Evolutionary conservation across 2,797 vertebrate genomes (phyloP).

Genomic region (Craterocephalus amniculus): DNA sequence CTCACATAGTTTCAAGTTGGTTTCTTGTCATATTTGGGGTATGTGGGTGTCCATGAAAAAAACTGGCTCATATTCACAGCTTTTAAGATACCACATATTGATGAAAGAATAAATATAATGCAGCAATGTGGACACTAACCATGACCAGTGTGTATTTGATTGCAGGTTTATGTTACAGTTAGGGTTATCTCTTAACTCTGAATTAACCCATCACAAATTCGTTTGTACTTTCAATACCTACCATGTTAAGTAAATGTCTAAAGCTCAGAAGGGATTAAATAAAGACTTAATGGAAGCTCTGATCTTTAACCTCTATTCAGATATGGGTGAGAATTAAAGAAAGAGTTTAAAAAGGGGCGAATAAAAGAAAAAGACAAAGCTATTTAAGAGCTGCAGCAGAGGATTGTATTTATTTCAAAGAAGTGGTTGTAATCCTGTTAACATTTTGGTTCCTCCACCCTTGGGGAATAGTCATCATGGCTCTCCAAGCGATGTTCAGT

Average conservation of each 20-base stretch:
- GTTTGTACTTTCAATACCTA: conserved; percentile 36
- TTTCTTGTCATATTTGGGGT: too few species aligned
- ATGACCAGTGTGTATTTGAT: conserved; percentile 54
- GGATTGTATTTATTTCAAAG: conserved; percentile 73
- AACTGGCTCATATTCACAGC: too few species aligned
- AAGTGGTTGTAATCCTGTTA: conserved; percentile 71
- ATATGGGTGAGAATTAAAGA: conserved; percentile 32
- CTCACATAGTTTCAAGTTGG: too few species aligned
- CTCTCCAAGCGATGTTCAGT: conserved; percentile 72
- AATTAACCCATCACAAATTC: conserved; percentile 28
- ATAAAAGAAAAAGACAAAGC: conserved; percentile 29
- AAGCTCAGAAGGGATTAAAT: conserved; percentile 33
- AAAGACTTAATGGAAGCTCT: conserved; percentile 26
- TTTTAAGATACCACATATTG: too few species aligned
- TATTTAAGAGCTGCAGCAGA: conserved; percentile 52
- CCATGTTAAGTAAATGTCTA: not conserved
- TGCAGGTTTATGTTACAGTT: not conserved
- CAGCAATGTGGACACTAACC: conserved; percentile 37
- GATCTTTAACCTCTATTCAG: conserved; percentile 23
- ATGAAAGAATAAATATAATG: conserved; percentile 10
- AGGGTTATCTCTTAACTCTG: not conserved
- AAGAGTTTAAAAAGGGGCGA: conserved; percentile 19
- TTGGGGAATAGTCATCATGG: conserved; percentile 65
- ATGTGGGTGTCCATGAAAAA: not conserved
- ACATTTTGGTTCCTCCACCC: conserved; percentile 65